Conservation (phyloP, 2,797 vertebrate genomes). For the Tamandua tetradactyla region DNA sequence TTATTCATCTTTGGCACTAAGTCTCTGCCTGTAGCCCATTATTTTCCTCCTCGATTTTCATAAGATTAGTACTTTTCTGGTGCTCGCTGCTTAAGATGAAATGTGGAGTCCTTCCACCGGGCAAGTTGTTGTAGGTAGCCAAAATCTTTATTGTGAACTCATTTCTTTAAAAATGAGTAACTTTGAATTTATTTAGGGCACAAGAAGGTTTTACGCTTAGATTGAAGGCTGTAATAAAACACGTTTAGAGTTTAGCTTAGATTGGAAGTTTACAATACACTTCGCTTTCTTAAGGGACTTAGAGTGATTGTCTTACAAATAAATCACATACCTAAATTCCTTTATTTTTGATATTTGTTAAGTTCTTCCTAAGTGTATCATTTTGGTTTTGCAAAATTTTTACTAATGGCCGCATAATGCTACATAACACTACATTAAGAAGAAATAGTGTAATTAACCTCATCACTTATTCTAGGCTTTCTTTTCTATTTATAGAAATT, state of each 20-base stretch:
- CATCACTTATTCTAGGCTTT: background rate
- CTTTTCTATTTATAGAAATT: too few species aligned
- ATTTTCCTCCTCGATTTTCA: background rate
- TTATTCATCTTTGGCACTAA: background rate
- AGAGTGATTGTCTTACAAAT: background rate
- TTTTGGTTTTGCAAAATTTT: conserved; percentile 8
- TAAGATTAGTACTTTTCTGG: background rate
- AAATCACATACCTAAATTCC: background rate
- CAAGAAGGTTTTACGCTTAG: background rate
- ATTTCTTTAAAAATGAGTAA: conserved; percentile 2
- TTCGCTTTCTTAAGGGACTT: background rate
- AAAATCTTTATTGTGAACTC: background rate
- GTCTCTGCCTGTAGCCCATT: background rate
- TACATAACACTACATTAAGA: background rate
- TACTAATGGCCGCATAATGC: background rate
- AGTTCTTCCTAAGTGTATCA: background rate
- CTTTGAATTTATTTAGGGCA: conserved; percentile 28
- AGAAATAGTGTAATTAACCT: background rate
- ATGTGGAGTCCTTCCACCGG: background rate
- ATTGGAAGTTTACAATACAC: background rate
- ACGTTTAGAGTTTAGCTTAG: too few species aligned
- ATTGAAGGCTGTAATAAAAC: too few species aligned
- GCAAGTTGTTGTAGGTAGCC: background rate
- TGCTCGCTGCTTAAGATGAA: background rate
- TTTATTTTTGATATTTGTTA: conserved; percentile 19